A percentile compares a stretch with the other conserved stretches of the same genome.
These are phyloP conservation scores for Agrenia bidenticulata DNA, from an alignment of 2,888 invertebrate genomes.

Conservation along the genomic window DNA sequence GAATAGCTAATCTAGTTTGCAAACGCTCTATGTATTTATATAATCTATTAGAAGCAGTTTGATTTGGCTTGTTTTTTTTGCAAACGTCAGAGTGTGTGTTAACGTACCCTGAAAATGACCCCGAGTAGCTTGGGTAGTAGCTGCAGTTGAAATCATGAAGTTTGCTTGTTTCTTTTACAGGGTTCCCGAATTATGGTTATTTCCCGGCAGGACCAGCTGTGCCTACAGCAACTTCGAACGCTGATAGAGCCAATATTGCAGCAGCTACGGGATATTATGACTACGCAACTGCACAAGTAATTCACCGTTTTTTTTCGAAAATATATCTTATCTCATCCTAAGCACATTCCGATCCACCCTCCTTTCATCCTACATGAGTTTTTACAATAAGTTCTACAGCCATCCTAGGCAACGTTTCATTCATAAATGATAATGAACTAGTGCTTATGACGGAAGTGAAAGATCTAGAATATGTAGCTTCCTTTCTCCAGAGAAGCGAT, in stretches of 20 bases:
- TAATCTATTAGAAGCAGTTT: neutral
- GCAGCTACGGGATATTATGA: conserved; percentile 56
- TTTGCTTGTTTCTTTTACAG: conserved; percentile 53
- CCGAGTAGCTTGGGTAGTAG: no score
- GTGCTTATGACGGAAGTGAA: no score
- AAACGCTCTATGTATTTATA: neutral
- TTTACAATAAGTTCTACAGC: no score
- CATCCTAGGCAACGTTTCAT: no score
- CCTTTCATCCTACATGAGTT: no score
- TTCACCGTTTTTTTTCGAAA: conserved; percentile 19
- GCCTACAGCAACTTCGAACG: conserved; percentile 60
- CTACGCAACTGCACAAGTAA: conserved; percentile 53
- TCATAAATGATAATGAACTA: no score
- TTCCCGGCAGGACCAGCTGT: conserved; percentile 58
- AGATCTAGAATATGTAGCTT: no score
- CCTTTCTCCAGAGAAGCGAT: no score
- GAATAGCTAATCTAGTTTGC: no score
- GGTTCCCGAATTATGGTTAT: conserved; percentile 60
- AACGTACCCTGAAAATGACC: no score
- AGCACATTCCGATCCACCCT: conserved; percentile 8
- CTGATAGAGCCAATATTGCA: conserved; percentile 54
- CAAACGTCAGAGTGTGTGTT: no score
- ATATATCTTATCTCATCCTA: neutral
- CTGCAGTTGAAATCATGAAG: neutral
- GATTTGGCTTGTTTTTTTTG: conserved; percentile 4